Evolutionary conservation across 2,888 invertebrate species (phyloP), one percentile per base, ranked within the genome.

Genomic region (Nezara viridula): DNA sequence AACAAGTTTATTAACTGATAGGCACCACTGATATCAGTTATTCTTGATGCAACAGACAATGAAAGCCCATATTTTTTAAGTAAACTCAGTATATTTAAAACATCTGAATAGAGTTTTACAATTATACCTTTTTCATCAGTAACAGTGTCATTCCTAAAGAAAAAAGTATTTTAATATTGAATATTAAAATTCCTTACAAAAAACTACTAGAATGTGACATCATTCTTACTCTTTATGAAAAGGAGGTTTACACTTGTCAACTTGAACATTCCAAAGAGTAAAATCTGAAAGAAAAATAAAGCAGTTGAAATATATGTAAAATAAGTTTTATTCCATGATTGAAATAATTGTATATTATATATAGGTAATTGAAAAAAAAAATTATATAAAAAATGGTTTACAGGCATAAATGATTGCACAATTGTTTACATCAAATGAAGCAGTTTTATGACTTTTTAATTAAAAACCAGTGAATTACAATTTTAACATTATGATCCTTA

Each of bases 141-240:
- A 12, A 92, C 90, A 85, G 52, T 89, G 5, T 89, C 90, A 27
- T 90, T 77, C 55, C 89, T 90, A 81, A 52, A 89, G 89, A 85
- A 32, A 88, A n/a, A 40, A 32, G n/a, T 88, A 86, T 85, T 60
- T 85, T 47, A 85, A 50, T 49, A 44, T 44, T 40, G 24, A 77
- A 85, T 21, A 1, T 47, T 81, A 9, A 55, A 55, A 55, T n/a
- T 7, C 5, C 19, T 14, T n/a, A n/a, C 6, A n/a, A 55, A 60
- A 27, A 27, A 2, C 10, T 60, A 7, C 24, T 12, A 27, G n/a
- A n/a, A n/a, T n/a, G 10, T n/a, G 27, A 60, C 9, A 44, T 85
- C 47, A 66, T 81, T 89, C 89, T 91, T 88, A 91, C 90, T 73
- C 92, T 92, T 93, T 94, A 89, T 91, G 92, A 91, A 91, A 91